Evolutionary conservation across 2,797 vertebrate genomes (phyloP), one percentile per base, ranked within the genome.

Genomic region (Holocentrus rufus): DNA sequence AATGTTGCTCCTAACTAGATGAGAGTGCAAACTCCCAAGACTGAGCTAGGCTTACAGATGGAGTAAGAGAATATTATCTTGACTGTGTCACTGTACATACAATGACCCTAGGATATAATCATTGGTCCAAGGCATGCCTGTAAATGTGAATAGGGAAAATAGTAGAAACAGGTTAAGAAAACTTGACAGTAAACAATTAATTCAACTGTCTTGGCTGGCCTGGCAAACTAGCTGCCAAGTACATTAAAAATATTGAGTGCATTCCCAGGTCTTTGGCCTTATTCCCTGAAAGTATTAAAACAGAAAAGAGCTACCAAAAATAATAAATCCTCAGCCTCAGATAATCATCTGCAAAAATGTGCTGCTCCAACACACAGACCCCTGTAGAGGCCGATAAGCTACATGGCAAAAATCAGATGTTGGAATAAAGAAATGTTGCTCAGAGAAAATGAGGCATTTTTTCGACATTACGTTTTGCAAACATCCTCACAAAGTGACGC

Each of bases 301-400:
- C 34, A 77, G 22, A 7, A 74, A 81, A 61, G 17, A 56, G 27
- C 17, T 27, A 54, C 59, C 42, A 79, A 69, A 72, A 79, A 80
- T 58, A 84, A 82, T 71, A 88, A 74, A 65, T 55, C 46, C 63
- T 55, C 61, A 70, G 65, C 60, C 72, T 39, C 18, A 71, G 54
- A 83, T 49, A 81, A 75, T 64, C 39, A 50, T 65, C 31, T 74
- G 54, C 55, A 83, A 53, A 58, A 81, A 81, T 64, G 72, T 46
- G 54, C 82, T 59, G 50, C 72, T 80, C 72, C 57, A 59, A 73
- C 39, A 54, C 53, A 54, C 34, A 77, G 61, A 79, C 55, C 13
- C 47, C 30, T 27, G 31, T 52, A 65, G 59, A 79, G 67, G 63
- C 60, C 67, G 25, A 34, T 5, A 31, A 34, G 65, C 14, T 62